Conservation (phyloP, 2,113 vertebrate species). For the Seriola aureovittata region DNA sequence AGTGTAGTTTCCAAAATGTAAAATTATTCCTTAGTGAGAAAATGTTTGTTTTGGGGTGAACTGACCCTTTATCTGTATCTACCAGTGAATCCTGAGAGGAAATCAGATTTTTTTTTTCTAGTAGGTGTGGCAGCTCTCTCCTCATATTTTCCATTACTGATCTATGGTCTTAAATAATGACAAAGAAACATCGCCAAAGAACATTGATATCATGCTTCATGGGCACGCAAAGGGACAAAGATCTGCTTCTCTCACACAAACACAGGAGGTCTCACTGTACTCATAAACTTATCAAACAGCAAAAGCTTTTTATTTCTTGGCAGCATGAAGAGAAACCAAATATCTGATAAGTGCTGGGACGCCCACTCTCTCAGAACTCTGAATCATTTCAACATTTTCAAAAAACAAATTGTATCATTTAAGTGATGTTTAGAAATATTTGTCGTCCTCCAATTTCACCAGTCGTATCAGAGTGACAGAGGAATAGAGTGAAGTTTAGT, state of each 20-base stretch:
- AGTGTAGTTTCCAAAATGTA: neutral
- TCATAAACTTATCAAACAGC: conserved; percentile 44
- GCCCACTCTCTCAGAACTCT: conserved; percentile 1
- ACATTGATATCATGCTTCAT: conserved; percentile 25
- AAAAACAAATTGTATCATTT: neutral
- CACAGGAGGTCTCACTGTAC: conserved; percentile 27
- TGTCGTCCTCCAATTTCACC: neutral
- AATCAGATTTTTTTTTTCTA: conserved; percentile 16
- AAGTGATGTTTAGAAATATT: neutral
- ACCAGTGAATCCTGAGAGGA: neutral
- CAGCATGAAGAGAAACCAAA: conserved; percentile 44
- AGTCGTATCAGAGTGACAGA: neutral
- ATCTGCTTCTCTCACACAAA: neutral
- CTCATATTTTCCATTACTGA: conserved; percentile 53
- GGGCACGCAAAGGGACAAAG: conserved; percentile 5
- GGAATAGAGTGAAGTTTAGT: neutral
- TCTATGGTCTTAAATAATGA: conserved; percentile 42
- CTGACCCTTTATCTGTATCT: neutral
- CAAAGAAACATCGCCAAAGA: conserved; percentile 22
- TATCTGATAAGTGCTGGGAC: conserved; percentile 21
- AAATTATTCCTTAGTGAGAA: neutral
- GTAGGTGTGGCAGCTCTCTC: conserved; percentile 3
- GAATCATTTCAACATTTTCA: conserved; percentile 21
- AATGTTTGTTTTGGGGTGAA: neutral
- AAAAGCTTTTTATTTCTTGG: conserved; percentile 49